phyloP scores from a whole-genome alignment of 2,797 vertebrate species.

The Naso thynnoides region DNA sequence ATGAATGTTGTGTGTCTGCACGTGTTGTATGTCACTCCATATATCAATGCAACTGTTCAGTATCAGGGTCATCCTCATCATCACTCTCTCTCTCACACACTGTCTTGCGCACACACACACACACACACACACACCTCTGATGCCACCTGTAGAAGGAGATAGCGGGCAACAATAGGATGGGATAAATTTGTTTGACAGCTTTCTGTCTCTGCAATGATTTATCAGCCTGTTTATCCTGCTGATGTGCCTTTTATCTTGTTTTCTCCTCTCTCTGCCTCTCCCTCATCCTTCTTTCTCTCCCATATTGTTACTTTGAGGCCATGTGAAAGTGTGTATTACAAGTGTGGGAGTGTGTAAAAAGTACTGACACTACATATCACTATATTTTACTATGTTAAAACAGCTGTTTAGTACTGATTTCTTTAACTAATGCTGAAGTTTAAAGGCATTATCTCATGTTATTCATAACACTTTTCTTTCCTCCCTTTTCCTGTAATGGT shows the following conservation, averaged over 20 bases:
- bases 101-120: slow-evolving; percentile 8
- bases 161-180: slow-evolving; percentile 54
- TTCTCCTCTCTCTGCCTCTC: slow-evolving; percentile 21
- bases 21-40: slow-evolving; percentile 21
- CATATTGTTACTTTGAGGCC: slow-evolving; percentile 33
- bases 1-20: slow-evolving; percentile 44
- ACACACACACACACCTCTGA: slow-evolving; percentile 26
- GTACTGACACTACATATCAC: slow-evolving; percentile 37
- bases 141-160: slow-evolving; percentile 69
- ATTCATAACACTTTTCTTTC: slow-evolving; percentile 45
- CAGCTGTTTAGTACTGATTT: slow-evolving; percentile 47
- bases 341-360: slow-evolving; percentile 47
- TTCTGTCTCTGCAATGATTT: slow-evolving; percentile 67
- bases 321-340: slow-evolving; percentile 35
- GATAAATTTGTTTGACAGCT: slow-evolving; percentile 69
- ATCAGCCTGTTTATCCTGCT: slow-evolving; percentile 70
- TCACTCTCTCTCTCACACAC: slow-evolving; percentile 40
- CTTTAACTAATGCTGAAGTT: slow-evolving; percentile 33
- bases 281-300: slow-evolving; percentile 12
- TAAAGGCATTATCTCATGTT: slow-evolving; percentile 49
- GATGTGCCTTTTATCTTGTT: slow-evolving; percentile 60
- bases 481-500: background rate
- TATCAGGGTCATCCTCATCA: slow-evolving; percentile 68
- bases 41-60: slow-evolving; percentile 75
- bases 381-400: slow-evolving; percentile 40